Conservation (phyloP, 2,113 vertebrate genomes). For the Pelusios castaneus region DNA sequence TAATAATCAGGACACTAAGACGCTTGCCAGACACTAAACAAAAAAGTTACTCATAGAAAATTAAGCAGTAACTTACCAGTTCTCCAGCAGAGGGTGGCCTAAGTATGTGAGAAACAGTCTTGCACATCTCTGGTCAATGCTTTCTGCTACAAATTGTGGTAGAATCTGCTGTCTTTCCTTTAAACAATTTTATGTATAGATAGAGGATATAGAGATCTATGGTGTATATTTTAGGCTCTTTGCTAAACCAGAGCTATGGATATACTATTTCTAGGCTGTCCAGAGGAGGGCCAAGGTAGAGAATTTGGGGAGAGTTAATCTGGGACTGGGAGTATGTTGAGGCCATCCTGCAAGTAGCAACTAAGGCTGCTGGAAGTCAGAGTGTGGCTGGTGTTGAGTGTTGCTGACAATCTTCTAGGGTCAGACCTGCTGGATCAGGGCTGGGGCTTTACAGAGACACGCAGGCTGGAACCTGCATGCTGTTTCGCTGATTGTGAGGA, state of each 20-base stretch:
- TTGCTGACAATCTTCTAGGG: no score
- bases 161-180: not conserved
- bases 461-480: no score
- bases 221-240: not conserved
- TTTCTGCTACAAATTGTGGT: not conserved
- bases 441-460: no score
- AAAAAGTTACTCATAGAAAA: not conserved
- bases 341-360: no score
- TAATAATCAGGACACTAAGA: not conserved
- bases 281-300: no score
- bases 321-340: no score
- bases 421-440: no score
- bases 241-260: not conserved
- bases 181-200: not conserved
- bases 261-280: no score
- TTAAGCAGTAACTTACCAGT: not conserved
- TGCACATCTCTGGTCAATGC: rapidly evolving
- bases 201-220: not conserved
- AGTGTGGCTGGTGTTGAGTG: no score
- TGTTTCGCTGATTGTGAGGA: no score
- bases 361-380: no score
- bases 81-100: conserved; percentile 66
- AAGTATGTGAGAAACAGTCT: not conserved
- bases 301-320: no score
- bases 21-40: not conserved